Evolutionary conservation across 2,888 invertebrate genomes (phyloP).

Genomic region (Drosophila rubida): DNA sequence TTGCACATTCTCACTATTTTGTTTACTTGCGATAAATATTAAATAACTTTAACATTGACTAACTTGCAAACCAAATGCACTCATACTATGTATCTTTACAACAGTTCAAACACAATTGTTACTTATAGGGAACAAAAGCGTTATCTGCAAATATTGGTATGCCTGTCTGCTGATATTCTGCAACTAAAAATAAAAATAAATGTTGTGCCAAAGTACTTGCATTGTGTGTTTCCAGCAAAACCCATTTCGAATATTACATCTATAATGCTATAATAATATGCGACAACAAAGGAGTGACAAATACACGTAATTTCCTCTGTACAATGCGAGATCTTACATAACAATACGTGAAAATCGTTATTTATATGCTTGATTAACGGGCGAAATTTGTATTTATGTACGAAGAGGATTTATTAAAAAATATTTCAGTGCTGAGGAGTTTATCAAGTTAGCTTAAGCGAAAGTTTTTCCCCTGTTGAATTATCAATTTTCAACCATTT

Average conservation of each 20-base stretch:
- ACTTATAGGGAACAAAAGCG: slow-evolving; percentile 18
- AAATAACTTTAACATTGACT: slow-evolving; percentile 6
- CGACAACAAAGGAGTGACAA: slow-evolving; percentile 36
- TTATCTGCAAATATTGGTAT: slow-evolving; percentile 45
- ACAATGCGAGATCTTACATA: slow-evolving; percentile 14
- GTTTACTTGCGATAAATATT: slow-evolving; percentile 5
- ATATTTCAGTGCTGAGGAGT: too few relatives aligned
- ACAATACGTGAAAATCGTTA: neutral
- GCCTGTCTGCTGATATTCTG: slow-evolving; percentile 12
- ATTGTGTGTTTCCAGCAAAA: slow-evolving; percentile 38
- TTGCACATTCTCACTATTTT: neutral
- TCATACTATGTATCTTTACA: neutral
- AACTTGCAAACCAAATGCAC: slow-evolving; percentile 4
- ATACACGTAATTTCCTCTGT: slow-evolving; percentile 16
- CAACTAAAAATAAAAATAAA: slow-evolving; percentile 49
- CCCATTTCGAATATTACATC: slow-evolving; percentile 45
- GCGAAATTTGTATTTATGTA: neutral
- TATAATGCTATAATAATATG: slow-evolving; percentile 18
- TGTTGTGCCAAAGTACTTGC: slow-evolving; percentile 33
- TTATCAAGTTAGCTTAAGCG: too few relatives aligned
- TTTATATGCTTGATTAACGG: neutral
- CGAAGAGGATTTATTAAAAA: neutral
- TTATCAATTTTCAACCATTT: neutral
- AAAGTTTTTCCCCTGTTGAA: neutral
- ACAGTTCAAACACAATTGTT: slow-evolving; percentile 19